Evolutionary conservation across 2,797 vertebrate species (phyloP).

Genomic region (Diplodus puntazzo): DNA sequence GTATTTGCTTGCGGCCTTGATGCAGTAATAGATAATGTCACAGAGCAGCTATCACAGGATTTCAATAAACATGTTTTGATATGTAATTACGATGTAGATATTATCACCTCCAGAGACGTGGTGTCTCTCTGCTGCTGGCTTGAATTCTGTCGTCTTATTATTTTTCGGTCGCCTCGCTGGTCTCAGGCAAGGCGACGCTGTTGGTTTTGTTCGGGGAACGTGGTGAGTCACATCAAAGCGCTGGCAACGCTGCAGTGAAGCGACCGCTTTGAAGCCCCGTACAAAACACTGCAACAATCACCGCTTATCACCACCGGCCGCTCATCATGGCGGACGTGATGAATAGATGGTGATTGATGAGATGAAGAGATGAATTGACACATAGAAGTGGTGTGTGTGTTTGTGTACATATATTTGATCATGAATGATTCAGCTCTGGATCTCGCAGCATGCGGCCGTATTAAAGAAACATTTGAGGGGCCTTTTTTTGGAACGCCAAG

Average conservation of each 20-base stretch:
- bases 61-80: conserved; percentile 14
- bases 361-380: conserved; percentile 37
- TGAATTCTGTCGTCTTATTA: not conserved
- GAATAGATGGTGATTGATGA: conserved; percentile 41
- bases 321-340: conserved; percentile 20
- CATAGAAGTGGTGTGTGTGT: conserved; percentile 29
- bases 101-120: conserved; percentile 2
- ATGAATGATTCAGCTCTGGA: conserved; percentile 44
- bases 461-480: conserved; percentile 52
- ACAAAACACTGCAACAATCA: conserved; percentile 39
- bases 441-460: conserved; percentile 47
- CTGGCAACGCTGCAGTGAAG: conserved; percentile 30
- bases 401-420: conserved; percentile 42
- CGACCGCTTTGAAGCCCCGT: conserved; percentile 48
- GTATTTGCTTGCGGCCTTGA: not conserved
- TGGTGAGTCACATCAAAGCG: conserved; percentile 53
- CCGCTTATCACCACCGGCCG: conserved; percentile 1
- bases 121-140: conserved; percentile 14
- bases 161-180: conserved; percentile 24
- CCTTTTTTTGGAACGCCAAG: conserved; percentile 40
- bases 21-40: not conserved
- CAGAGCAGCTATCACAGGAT: not conserved
- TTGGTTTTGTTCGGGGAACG: conserved; percentile 20
- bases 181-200: not conserved
- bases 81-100: conserved; percentile 9